Evolutionary conservation across 1,140 invertebrate genomes (phyloP), one percentile per base, ranked within the genome.

Genomic region (Gonioctena quinquepunctata): DNA sequence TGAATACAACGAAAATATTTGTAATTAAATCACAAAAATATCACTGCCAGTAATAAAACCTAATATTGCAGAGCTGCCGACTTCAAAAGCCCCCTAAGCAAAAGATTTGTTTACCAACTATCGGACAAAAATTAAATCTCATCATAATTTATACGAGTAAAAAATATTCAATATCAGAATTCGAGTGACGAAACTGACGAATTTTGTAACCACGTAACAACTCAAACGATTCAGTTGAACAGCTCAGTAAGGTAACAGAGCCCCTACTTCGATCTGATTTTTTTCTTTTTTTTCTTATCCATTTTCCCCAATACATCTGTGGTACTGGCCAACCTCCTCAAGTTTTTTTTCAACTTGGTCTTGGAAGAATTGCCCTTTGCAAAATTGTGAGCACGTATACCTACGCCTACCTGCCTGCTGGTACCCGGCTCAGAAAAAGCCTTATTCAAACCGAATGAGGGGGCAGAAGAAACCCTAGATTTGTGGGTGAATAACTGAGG

Each of bases 221-320:
- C 33, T 13, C 33, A 42, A 42, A 42, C 33, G 3, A 13, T 42
- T n/a, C 33, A 2, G 33, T 42, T 42, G 16, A 42, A n/a, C 33
- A 42, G 8, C 64, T 66, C 64, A 7, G n/a, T 57, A 57, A 4
- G 25, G 3, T 23, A 19, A 11, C 13, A 42, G 11, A 21, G n/a
- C 13, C n/a, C n/a, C 49, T 70, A 76, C 56, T 77, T 77, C 11
- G 75, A 59, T 25, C 73, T 71, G 8, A 76, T 54, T 68, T 80
- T 79, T 73, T 77, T 74, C 71, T 81, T 77, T 62, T 81, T 75
- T 63, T 76, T 57, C 49, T 78, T 79, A 1, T 80, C 79, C 2
- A 74, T 71, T 68, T 79, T 81, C 11, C 66, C 72, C 19, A 73
- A 49, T 28, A 50, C 28, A 5, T 80, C 78, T 3, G 64, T 60